phyloP scores from a whole-genome alignment of 1,140 invertebrate genomes.

The Aphelenchoides besseyi region DNA sequence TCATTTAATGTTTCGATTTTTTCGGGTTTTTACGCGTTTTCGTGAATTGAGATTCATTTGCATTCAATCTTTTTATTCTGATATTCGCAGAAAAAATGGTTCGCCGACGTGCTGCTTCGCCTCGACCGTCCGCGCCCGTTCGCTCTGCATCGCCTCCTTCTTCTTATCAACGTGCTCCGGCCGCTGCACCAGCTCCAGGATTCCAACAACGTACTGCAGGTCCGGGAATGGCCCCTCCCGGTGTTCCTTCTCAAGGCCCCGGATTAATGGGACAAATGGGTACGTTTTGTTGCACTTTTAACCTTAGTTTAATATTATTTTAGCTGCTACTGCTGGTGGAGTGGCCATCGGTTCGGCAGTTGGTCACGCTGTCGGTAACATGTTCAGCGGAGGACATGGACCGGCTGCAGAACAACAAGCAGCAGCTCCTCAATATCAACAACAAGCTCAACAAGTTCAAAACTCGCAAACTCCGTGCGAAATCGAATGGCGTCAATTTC shows the following conservation, averaged over 20 bases:
- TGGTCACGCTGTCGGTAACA: conserved; percentile 47
- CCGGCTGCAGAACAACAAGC: conserved; percentile 18
- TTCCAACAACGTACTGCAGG: not conserved
- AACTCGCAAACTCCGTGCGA: conserved; percentile 33
- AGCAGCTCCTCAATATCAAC: conserved; percentile 12
- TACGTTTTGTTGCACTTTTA: not conserved
- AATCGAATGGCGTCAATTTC: conserved; percentile 49
- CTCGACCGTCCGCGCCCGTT: conserved; percentile 36
- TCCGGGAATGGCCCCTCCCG: conserved; percentile 34
- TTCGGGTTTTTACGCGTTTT: not conserved
- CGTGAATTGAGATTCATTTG: not conserved
- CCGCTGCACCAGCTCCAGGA: conserved; percentile 13
- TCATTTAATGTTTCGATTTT: too few species aligned
- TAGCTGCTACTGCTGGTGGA: conserved; percentile 63
- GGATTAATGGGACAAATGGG: conserved; percentile 61
- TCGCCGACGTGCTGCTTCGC: conserved; percentile 40
- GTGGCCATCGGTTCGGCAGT: conserved; percentile 63
- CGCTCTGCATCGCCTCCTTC: conserved; percentile 26
- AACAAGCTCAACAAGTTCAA: conserved; percentile 32
- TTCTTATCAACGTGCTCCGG: conserved; percentile 15
- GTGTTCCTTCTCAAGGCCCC: conserved; percentile 51
- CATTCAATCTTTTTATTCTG: not conserved
- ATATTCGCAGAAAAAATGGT: conserved; percentile 11
- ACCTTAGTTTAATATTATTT: conserved; percentile 12
- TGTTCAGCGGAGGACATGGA: conserved; percentile 41